Percentiles rank a stretch among this genome's conserved stretches.
phyloP scores from a whole-genome alignment of 2,888 invertebrate species.

The Lapara coniferarum region DNA sequence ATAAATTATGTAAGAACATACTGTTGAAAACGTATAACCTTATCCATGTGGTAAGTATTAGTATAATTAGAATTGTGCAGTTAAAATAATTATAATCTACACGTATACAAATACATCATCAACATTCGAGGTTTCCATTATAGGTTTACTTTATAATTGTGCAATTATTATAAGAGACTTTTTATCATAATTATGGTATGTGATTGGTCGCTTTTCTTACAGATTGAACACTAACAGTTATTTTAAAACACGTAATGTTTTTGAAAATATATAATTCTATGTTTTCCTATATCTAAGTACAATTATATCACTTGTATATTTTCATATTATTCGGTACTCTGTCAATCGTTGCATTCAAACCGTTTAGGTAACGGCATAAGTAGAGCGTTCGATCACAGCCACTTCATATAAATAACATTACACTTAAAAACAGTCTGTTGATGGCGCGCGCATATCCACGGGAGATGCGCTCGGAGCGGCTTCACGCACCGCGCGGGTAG shows the following conservation, averaged over 20 bases:
- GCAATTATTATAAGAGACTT: neutral
- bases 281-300: slow-evolving; percentile 7
- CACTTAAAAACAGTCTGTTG: slow-evolving; percentile 58
- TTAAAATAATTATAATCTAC: too few relatives aligned
- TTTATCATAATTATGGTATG: too few relatives aligned
- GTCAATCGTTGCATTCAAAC: slow-evolving; percentile 61
- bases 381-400: slow-evolving; percentile 77
- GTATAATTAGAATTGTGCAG: neutral
- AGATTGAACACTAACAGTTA: neutral
- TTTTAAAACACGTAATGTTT: neutral
- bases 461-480: slow-evolving; percentile 53
- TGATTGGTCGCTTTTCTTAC: neutral
- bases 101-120: too few relatives aligned
- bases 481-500: slow-evolving; percentile 39
- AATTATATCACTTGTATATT: slow-evolving; percentile 9
- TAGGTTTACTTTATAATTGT: neutral
- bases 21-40: neutral
- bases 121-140: too few relatives aligned
- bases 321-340: slow-evolving; percentile 46
- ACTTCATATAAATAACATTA: slow-evolving; percentile 66
- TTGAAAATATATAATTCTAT: slow-evolving; percentile 15
- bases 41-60: neutral
- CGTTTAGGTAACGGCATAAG: slow-evolving; percentile 56
- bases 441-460: slow-evolving; percentile 44
- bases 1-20: slow-evolving; percentile 1